Evolutionary conservation across 2,113 vertebrate genomes (phyloP).

Genomic region (Panthera tigris): DNA sequence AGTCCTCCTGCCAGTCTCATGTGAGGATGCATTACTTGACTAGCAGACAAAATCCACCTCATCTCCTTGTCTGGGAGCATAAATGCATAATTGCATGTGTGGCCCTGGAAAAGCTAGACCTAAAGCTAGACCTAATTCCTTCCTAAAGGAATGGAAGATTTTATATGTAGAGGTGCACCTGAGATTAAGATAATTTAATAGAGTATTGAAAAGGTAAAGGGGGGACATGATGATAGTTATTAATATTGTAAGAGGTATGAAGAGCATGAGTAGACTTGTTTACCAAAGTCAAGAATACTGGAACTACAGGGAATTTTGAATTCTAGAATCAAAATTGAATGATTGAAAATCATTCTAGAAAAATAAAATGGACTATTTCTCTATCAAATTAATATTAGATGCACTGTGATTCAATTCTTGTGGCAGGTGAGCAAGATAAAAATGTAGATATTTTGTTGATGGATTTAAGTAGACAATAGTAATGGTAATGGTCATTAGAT

Average conservation of each 20-base stretch:
- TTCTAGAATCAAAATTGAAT: too few relatives aligned
- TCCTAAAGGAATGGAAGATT: background rate
- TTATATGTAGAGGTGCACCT: background rate
- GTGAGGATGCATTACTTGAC: background rate
- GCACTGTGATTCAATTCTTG: background rate
- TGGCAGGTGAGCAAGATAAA: background rate
- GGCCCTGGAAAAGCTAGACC: background rate
- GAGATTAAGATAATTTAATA: slow-evolving; percentile 4
- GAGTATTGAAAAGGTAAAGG: background rate
- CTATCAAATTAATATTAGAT: background rate
- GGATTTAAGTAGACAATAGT: background rate
- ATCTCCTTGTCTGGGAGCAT: background rate
- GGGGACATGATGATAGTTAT: background rate
- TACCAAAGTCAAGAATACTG: background rate
- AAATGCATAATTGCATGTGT: background rate
- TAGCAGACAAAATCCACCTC: background rate
- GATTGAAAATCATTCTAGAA: background rate
- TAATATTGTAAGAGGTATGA: background rate
- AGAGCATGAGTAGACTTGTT: background rate
- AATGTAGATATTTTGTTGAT: background rate
- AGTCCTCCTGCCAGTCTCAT: background rate
- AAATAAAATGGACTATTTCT: background rate
- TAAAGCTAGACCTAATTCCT: background rate
- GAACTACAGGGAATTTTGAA: background rate
- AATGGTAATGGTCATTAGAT: background rate